Percentiles rank a stretch among this genome's conserved stretches.
phyloP scores from a whole-genome alignment of 2,113 vertebrate species.

The Callipepla californica region DNA sequence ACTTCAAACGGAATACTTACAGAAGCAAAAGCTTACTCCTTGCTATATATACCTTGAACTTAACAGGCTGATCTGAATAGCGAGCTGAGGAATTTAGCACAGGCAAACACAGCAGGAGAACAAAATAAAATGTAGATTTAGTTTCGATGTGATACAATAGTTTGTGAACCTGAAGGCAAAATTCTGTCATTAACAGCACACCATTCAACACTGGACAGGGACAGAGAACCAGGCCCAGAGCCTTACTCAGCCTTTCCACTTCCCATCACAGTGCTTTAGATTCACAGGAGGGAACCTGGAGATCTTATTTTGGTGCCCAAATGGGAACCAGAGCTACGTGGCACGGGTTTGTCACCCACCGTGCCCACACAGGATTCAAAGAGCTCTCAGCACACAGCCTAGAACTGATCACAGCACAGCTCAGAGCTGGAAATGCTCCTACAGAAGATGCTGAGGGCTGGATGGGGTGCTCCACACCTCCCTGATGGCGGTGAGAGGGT shows the following conservation, averaged over 20 bases:
- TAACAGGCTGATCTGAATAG: neutral
- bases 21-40: conserved; percentile 10
- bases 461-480: neutral
- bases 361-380: neutral
- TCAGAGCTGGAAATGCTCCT: neutral
- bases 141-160: neutral
- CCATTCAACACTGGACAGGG: neutral
- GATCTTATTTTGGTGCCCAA: neutral
- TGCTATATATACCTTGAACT: conserved; percentile 33
- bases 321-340: neutral
- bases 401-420: neutral
- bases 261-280: neutral
- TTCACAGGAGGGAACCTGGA: neutral
- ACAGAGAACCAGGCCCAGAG: neutral
- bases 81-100: neutral
- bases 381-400: neutral
- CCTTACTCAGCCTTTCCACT: neutral
- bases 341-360: neutral
- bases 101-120: neutral
- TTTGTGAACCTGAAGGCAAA: neutral
- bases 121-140: neutral
- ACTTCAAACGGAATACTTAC: conserved; percentile 48
- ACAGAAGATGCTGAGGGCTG: neutral
- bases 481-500: neutral
- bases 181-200: neutral